Evolutionary conservation across 2,113 vertebrate species (phyloP).

Genomic region (Urocitellus parryii): DNA sequence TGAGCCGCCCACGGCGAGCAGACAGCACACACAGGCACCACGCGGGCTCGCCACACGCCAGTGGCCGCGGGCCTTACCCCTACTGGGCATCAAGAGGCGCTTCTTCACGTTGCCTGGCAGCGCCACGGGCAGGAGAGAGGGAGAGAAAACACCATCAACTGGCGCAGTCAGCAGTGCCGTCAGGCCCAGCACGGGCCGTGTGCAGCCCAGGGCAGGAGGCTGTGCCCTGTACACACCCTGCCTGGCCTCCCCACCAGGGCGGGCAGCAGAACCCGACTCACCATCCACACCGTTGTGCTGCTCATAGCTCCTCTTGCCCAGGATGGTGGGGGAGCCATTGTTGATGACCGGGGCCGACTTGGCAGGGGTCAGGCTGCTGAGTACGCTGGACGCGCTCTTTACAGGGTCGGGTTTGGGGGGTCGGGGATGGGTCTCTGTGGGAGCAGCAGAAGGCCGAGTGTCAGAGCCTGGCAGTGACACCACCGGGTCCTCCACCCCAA

Average conservation of each 20-base stretch:
- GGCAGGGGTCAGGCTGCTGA: constrained; percentile 93
- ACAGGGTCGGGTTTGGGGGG: constrained; percentile 92
- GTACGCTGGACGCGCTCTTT: constrained; percentile 91
- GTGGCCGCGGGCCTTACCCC: constrained; percentile 89
- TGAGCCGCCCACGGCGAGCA: constrained; percentile 54
- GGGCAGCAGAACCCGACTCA: constrained; percentile 81
- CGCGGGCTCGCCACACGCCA: constrained; percentile 76
- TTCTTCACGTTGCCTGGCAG: constrained; percentile 92
- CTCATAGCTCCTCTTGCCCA: constrained; percentile 97
- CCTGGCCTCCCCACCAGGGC: not conserved
- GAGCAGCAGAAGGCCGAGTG: not conserved
- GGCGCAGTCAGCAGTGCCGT: not conserved
- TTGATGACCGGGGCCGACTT: constrained; percentile 96
- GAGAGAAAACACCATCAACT: constrained; percentile 86
- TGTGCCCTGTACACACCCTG: not conserved
- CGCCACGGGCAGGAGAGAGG: constrained; percentile 86
- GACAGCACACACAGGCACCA: constrained; percentile 81
- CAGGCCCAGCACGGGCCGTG: not conserved
- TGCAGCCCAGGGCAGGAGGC: not conserved
- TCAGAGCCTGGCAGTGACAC: not conserved
- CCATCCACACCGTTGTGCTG: constrained; percentile 98
- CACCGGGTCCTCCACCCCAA: too few relatives aligned
- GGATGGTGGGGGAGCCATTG: constrained; percentile 97
- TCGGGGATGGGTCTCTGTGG: constrained; percentile 95
- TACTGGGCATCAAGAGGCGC: constrained; percentile 93